These are phyloP conservation scores for Silurus lanzhouensis DNA, from an alignment of 2,797 vertebrate species.

Conservation along the genomic window DNA sequence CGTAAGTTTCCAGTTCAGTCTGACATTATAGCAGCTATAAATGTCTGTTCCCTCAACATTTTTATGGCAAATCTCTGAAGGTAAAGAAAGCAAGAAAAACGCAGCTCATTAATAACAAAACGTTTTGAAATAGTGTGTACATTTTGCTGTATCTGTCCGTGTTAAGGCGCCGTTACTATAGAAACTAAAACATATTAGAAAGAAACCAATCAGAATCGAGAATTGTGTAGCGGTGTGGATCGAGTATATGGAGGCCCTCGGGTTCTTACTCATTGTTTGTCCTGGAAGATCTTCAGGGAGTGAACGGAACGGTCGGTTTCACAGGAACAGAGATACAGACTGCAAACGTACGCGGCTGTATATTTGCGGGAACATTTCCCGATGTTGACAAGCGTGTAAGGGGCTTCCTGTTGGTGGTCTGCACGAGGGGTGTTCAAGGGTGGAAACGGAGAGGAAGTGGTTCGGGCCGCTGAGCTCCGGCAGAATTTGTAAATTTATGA, in stretches of 20 bases:
- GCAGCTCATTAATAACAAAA: not conserved
- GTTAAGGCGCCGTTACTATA: not conserved
- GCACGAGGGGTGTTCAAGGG: constrained; percentile 15
- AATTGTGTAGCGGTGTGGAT: not conserved
- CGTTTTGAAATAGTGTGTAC: too few relatives aligned
- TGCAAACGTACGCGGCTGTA: not conserved
- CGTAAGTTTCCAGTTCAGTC: not conserved
- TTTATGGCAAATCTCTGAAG: not conserved
- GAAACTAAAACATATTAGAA: not conserved
- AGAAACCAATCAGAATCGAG: not conserved
- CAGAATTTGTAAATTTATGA: constrained; percentile 22
- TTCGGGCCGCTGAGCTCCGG: not conserved
- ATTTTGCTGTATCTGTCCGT: not conserved
- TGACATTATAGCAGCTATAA: not conserved
- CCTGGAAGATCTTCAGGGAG: constrained; percentile 20
- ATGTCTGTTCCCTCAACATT: not conserved
- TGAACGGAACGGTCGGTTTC: not conserved
- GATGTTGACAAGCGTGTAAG: constrained; percentile 26
- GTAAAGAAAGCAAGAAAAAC: not conserved
- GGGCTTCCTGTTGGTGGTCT: constrained; percentile 7
- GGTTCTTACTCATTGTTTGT: not conserved
- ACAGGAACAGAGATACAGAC: not conserved
- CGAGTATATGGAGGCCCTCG: not conserved
- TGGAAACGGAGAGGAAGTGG: constrained; percentile 34
- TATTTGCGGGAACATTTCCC: constrained; percentile 16